A percentile compares a stretch with the other conserved stretches of the same genome.
phyloP scores from a whole-genome alignment of 2,888 invertebrate genomes.

The Drosophila leonis region DNA sequence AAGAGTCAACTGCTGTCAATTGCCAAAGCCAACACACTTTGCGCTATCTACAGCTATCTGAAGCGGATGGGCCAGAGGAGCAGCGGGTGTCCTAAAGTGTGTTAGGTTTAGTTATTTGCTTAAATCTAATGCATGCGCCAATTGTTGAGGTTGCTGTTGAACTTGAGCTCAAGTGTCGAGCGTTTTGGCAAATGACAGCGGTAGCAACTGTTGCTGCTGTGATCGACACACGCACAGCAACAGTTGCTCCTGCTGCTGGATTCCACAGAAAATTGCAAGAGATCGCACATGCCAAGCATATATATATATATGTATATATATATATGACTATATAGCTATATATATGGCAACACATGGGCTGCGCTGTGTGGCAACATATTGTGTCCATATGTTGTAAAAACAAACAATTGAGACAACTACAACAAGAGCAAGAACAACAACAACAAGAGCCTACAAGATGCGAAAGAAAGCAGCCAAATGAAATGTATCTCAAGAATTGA shows the following conservation, averaged over 20 bases:
- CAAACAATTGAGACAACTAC: constrained; percentile 63
- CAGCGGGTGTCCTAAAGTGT: background rate
- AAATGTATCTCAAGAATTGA: constrained; percentile 59
- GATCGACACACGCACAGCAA: constrained; percentile 19
- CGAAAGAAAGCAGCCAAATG: constrained; percentile 40
- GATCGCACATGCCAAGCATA: constrained; percentile 22
- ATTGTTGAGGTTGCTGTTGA: constrained; percentile 33
- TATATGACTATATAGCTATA: background rate
- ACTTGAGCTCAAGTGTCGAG: constrained; percentile 65
- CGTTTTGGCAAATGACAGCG: constrained; percentile 17
- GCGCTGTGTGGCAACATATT: constrained; percentile 68
- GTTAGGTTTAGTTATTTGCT: constrained; percentile 1
- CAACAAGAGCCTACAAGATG: constrained; percentile 27
- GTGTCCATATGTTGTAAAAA: constrained; percentile 74
- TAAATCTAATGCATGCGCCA: constrained; percentile 11
- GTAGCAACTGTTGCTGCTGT: background rate
- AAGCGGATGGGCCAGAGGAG: background rate
- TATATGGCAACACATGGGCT: constrained; percentile 52
- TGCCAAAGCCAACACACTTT: constrained; percentile 60
- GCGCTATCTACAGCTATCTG: constrained; percentile 31
- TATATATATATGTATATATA: constrained; percentile 6
- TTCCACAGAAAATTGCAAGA: constrained; percentile 48
- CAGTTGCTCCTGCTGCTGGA: constrained; percentile 27
- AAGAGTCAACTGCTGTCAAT: constrained; percentile 60
- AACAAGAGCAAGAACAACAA: constrained; percentile 9